Conservation (phyloP, 2,797 vertebrate species). For the Siniperca obscura region DNA sequence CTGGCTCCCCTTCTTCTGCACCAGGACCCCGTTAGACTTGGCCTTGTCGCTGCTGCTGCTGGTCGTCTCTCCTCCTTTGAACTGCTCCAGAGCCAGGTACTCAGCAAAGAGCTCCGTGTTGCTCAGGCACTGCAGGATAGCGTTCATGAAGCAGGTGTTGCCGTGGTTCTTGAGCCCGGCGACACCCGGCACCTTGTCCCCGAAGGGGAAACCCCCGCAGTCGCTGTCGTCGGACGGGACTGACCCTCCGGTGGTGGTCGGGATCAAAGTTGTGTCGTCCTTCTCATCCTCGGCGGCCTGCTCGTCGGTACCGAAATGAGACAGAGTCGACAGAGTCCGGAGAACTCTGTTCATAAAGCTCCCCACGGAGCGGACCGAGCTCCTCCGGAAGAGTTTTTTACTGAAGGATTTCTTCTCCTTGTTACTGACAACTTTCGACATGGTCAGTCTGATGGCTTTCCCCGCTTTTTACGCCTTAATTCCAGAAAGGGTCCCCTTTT, state of each 20-base stretch:
- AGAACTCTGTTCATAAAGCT: conserved; percentile 95
- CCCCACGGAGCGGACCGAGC: conserved; percentile 91
- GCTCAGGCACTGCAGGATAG: conserved; percentile 97
- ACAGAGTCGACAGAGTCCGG: conserved; percentile 93
- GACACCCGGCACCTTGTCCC: conserved; percentile 90
- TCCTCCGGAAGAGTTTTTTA: conserved; percentile 91
- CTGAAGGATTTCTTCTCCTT: conserved; percentile 97
- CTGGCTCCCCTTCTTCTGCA: conserved; percentile 76
- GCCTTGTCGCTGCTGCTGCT: conserved; percentile 72
- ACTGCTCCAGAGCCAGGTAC: conserved; percentile 96
- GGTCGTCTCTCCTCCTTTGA: conserved; percentile 81
- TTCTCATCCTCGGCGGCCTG: conserved; percentile 81
- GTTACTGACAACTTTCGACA: conserved; percentile 83
- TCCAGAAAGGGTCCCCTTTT: conserved; percentile 26
- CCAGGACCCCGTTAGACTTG: conserved; percentile 83
- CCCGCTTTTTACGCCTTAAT: conserved; percentile 51
- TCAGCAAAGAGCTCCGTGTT: conserved; percentile 99
- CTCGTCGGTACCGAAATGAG: conserved; percentile 91
- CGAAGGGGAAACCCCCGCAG: conserved; percentile 84
- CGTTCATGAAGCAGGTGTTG: conserved; percentile 99
- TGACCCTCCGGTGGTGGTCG: conserved; percentile 81
- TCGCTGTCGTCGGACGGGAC: conserved; percentile 86
- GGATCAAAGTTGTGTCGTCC: conserved; percentile 81
- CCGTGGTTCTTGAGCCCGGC: conserved; percentile 97
- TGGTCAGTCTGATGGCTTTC: conserved; percentile 45